These are phyloP conservation scores for Alaudala cheleensis DNA, from an alignment of 2,113 vertebrate genomes.

Conservation along the genomic window DNA sequence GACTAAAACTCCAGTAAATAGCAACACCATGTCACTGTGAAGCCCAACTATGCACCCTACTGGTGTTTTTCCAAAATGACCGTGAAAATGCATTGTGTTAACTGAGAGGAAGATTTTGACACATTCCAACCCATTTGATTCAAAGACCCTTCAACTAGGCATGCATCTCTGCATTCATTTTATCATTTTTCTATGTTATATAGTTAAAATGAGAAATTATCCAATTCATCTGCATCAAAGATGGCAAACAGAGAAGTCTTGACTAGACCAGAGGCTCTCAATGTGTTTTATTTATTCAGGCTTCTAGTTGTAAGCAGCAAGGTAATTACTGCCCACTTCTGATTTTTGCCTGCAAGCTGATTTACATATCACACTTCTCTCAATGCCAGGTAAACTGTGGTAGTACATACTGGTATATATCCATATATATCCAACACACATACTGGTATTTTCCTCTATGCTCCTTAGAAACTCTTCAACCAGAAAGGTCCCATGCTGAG, in stretches of 20 bases:
- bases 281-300: neutral
- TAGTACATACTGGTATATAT: neutral
- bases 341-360: neutral
- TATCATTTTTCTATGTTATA: neutral
- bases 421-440: neutral
- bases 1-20: neutral
- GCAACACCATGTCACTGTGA: neutral
- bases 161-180: neutral
- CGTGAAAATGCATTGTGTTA: neutral
- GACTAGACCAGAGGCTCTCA: neutral
- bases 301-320: neutral
- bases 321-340: neutral
- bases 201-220: neutral
- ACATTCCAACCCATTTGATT: neutral
- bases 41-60: slow-evolving; percentile 62
- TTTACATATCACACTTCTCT: neutral
- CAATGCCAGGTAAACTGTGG: neutral
- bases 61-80: slow-evolving; percentile 32
- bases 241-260: neutral
- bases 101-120: neutral
- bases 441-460: neutral
- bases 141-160: neutral
- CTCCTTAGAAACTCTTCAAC: neutral
- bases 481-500: neutral
- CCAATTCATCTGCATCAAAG: neutral